Evolutionary conservation across 1,140 invertebrate species (phyloP).

Genomic region (Anadara kagoshimensis): DNA sequence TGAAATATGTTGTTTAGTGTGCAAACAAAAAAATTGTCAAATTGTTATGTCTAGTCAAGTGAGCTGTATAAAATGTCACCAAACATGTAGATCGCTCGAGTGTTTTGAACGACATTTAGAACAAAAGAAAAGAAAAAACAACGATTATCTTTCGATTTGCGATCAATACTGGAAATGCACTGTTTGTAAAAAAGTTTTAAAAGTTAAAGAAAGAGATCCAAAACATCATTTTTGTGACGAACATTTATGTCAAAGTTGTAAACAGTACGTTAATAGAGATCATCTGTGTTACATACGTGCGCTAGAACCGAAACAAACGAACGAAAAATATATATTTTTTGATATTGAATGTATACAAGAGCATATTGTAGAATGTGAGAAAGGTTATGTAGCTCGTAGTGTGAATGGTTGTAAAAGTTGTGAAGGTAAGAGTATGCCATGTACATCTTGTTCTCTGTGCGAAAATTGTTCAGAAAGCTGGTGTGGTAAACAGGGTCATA

Average conservation of each 20-base stretch:
- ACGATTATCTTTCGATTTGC: not conserved
- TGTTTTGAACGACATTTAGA: too few relatives aligned
- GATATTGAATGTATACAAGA: slow-evolving; percentile 14
- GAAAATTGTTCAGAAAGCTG: too few relatives aligned
- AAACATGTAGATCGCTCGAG: too few relatives aligned
- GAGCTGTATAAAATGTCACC: not conserved
- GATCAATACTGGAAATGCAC: slow-evolving; percentile 10
- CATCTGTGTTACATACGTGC: slow-evolving; percentile 16
- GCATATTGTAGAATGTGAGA: too few relatives aligned
- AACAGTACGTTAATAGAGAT: not conserved
- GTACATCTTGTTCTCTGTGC: too few relatives aligned
- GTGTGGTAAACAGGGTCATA: slow-evolving; percentile 15
- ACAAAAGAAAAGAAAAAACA: not conserved
- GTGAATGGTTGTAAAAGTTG: too few relatives aligned
- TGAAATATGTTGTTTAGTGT: too few relatives aligned
- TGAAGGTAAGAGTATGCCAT: too few relatives aligned
- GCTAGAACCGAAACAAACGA: not conserved
- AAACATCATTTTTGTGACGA: slow-evolving; percentile 12
- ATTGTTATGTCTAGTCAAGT: not conserved
- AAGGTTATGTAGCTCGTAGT: too few relatives aligned
- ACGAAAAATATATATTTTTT: slow-evolving; percentile 20
- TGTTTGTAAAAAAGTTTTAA: slow-evolving; percentile 15
- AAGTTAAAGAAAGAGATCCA: not conserved
- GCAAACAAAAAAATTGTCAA: not conserved
- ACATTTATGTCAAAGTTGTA: slow-evolving; percentile 13